These are phyloP conservation scores for human DNA, from an alignment of 2,113 vertebrate genomes.

Conservation along the genomic window DNA sequence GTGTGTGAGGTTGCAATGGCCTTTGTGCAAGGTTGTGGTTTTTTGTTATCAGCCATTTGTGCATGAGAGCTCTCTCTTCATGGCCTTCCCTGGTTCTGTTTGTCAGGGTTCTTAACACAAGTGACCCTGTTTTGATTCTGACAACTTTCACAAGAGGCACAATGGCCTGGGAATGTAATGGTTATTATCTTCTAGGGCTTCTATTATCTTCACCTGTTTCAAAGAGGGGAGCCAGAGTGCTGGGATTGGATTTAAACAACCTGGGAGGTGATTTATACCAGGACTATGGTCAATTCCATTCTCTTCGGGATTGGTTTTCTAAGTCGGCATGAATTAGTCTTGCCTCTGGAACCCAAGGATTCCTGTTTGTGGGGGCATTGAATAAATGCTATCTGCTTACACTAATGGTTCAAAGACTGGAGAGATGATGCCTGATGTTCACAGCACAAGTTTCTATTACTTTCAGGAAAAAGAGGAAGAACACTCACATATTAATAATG, in stretches of 20 bases:
- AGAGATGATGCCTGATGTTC: too few species aligned
- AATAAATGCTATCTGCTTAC: neutral
- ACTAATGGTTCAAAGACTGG: neutral
- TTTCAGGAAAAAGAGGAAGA: neutral
- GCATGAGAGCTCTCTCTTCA: neutral
- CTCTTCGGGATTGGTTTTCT: neutral
- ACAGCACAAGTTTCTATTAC: neutral
- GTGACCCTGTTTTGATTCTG: neutral
- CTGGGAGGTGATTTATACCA: neutral
- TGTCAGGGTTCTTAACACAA: neutral
- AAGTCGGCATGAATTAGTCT: neutral
- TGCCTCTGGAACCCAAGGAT: neutral
- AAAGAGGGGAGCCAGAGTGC: neutral
- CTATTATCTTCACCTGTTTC: neutral
- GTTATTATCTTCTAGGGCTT: neutral
- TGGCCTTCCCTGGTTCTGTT: neutral
- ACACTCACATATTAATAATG: neutral
- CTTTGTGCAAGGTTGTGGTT: neutral
- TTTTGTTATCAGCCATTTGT: neutral
- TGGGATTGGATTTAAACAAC: neutral
- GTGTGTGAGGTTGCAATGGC: neutral
- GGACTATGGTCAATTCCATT: neutral
- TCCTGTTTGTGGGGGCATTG: neutral
- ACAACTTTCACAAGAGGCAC: neutral
- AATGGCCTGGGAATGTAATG: neutral